phyloP scores from a whole-genome alignment of 2,888 invertebrate genomes.

The Bombylius major region DNA sequence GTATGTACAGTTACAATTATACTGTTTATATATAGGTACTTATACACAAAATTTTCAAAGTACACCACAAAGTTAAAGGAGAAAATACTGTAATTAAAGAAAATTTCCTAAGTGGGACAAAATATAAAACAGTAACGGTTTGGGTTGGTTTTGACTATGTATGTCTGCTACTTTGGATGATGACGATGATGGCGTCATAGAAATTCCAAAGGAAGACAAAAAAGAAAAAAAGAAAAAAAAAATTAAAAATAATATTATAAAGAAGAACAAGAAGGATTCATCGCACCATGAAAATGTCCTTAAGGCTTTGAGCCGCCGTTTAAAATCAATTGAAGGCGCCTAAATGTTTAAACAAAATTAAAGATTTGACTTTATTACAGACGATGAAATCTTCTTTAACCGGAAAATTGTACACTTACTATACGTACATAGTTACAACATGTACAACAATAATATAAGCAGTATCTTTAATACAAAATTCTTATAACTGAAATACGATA shows the following conservation, averaged over 20 bases:
- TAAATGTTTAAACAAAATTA: neutral
- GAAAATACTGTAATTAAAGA: neutral
- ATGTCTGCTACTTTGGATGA: neutral
- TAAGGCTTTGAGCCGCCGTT: neutral
- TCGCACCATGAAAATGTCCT: neutral
- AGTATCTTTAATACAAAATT: too few relatives aligned
- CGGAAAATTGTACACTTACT: too few relatives aligned
- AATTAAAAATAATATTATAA: too few relatives aligned
- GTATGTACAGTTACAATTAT: too few relatives aligned
- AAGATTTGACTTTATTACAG: neutral
- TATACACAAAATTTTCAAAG: neutral
- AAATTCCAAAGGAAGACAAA: neutral
- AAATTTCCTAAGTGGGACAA: conserved; percentile 1
- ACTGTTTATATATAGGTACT: neutral
- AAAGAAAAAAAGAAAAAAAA: too few relatives aligned
- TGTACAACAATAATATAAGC: too few relatives aligned
- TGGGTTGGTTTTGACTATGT: neutral
- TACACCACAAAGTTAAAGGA: neutral
- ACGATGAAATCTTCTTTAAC: too few relatives aligned
- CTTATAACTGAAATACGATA: too few relatives aligned
- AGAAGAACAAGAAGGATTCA: neutral
- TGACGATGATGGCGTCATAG: neutral
- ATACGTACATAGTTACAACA: too few relatives aligned
- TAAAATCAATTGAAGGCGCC: conserved; percentile 8
- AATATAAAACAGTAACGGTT: neutral